Conservation (phyloP, 2,888 invertebrate species). For the Xestia xanthographa region DNA sequence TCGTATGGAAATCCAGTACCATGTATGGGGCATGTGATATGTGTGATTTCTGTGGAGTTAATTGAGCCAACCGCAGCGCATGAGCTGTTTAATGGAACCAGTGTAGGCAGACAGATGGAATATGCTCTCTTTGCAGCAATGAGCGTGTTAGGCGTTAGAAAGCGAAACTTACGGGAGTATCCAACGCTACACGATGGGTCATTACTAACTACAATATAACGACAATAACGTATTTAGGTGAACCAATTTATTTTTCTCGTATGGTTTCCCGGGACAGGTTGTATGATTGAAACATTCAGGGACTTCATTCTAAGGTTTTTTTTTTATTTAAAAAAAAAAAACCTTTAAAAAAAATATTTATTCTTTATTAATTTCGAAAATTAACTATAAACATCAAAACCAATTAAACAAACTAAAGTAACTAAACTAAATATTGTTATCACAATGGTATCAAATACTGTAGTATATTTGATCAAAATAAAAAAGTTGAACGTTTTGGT, state of each 20-base stretch:
- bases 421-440: background rate
- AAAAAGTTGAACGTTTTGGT: background rate
- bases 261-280: background rate
- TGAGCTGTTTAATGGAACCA: slow-evolving; percentile 6
- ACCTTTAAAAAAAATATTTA: no score
- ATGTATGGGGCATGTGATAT: background rate
- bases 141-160: slow-evolving; percentile 16
- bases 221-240: background rate
- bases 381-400: background rate
- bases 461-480: background rate
- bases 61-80: slow-evolving; percentile 6
- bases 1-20: background rate
- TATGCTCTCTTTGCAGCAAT: slow-evolving; percentile 25
- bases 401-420: background rate
- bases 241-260: background rate
- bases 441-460: background rate
- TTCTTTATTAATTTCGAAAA: background rate
- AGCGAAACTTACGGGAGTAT: slow-evolving; percentile 34
- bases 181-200: background rate
- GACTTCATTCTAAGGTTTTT: background rate
- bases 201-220: no score
- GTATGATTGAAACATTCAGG: background rate
- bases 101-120: background rate
- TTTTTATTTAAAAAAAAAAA: no score
- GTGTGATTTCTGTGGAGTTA: slow-evolving; percentile 1